Percentiles rank a stretch among this genome's conserved stretches.
phyloP scores from a whole-genome alignment of 2,113 vertebrate species.

The Cephalopterus ornatus region DNA sequence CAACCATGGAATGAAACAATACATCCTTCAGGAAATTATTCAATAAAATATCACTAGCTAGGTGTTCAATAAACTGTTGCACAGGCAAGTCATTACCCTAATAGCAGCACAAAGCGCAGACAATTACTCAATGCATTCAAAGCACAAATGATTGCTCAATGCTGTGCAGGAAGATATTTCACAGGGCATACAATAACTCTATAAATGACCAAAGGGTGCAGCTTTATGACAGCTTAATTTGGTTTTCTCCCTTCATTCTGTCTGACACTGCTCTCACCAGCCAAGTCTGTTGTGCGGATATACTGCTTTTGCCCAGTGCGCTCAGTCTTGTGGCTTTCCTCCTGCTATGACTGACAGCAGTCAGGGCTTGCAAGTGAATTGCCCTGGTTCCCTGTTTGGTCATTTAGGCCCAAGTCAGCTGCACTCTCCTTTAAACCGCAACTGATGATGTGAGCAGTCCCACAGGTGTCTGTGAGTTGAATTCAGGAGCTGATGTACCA shows the following conservation, averaged over 20 bases:
- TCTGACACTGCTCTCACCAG: not conserved
- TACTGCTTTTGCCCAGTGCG: not conserved
- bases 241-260: not conserved
- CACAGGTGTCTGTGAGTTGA: not conserved
- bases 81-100: not conserved
- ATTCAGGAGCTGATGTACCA: not conserved
- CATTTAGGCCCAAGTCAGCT: not conserved
- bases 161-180: not conserved
- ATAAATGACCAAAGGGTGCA: not conserved
- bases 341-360: not conserved
- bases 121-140: not conserved
- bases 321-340: not conserved
- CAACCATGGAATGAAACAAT: not conserved
- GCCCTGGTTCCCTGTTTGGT: not conserved
- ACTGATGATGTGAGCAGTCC: not conserved
- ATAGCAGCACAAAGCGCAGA: not conserved
- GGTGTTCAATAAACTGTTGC: not conserved
- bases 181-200: not conserved
- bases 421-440: not conserved
- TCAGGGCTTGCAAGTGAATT: not conserved
- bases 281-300: not conserved
- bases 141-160: not conserved
- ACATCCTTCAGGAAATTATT: not conserved
- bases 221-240: not conserved
- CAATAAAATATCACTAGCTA: conserved; percentile 11